Evolutionary conservation across 92 coral and sea anemone species (phyloP), one percentile per base, ranked within the genome.

Genomic region (Phenganax stokvisi): DNA sequence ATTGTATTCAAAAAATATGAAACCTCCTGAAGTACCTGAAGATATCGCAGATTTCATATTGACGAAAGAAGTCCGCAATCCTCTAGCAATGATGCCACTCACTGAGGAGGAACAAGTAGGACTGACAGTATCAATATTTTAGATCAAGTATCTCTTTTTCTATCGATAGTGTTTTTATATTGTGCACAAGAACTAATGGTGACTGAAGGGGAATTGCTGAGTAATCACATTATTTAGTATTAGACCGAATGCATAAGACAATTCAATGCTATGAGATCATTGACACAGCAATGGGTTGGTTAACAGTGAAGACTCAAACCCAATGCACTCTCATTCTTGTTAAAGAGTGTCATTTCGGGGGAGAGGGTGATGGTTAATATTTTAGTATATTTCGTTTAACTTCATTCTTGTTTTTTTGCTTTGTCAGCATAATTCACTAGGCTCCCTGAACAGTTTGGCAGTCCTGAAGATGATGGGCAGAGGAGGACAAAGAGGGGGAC

Each of bases 71-170:
- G 85, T 91, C 0, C 85, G 81, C 52, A 87, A 85, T 31, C 99
- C 99, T 47, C 71, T 96, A 65, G 92, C 97, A 28, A 88, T 89
- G 76, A 75, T 88, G 16, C 97, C 97, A 5, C 89, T 91, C 72
- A 76, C 99, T 20, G 99, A 96, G 27, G 99, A 96, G 79, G 99
- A 94, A 66, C 98, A 91, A 92, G 98, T 94, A 74, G 1, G 73
- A 68, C 13, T 9, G 3, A 1, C 47, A 28, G 81, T n/a, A 61
- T 54, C 54, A 44, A 7, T 16, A 25, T 12, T 25, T 8, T 12
- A 44, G n/a, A 59, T 63, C 47, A 37, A 37, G 3, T 37, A 5
- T 37, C 47, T 37, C 73, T 9, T 27, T 59, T 59, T 13, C 7
- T 59, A 1, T 1, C 16, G 2, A 59, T 13, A 59, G n/a, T 59